Conservation (phyloP, 1,140 invertebrate species). For the Odontomachus brunneus region DNA sequence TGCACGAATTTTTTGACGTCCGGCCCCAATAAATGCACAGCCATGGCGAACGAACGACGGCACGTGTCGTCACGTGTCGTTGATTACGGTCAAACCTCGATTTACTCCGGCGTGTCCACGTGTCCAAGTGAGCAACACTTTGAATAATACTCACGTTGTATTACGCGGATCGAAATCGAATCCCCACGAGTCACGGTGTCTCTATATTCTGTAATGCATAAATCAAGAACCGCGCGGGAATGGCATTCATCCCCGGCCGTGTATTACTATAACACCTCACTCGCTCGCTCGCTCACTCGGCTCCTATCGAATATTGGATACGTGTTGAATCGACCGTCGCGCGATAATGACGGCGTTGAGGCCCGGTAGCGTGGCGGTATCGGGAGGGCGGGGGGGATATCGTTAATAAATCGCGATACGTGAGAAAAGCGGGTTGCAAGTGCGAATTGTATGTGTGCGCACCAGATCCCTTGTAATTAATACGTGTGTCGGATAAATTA, state of each 20-base stretch:
- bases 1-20: constrained; percentile 34
- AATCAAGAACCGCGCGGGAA: constrained; percentile 70
- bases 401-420: constrained; percentile 36
- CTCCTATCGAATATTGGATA: constrained; percentile 72
- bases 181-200: constrained; percentile 67
- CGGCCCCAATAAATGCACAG: constrained; percentile 24
- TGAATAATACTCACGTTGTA: constrained; percentile 79
- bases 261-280: constrained; percentile 71
- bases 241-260: constrained; percentile 69
- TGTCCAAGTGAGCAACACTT: constrained; percentile 82
- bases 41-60: constrained; percentile 47
- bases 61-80: constrained; percentile 84
- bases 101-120: constrained; percentile 77
- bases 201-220: constrained; percentile 75
- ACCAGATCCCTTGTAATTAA: too few relatives aligned
- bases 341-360: constrained; percentile 56
- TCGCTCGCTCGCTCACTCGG: constrained; percentile 58
- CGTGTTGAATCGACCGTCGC: constrained; percentile 56
- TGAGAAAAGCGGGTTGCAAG: background rate
- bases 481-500: too few relatives aligned
- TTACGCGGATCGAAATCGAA: constrained; percentile 37
- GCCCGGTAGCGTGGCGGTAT: constrained; percentile 1
- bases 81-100: constrained; percentile 79
- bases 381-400: background rate
- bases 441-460: background rate